Percentiles rank a stretch among this genome's conserved stretches.
Evolutionary conservation across 2,888 invertebrate species (phyloP).

Genomic region (Creontiades dilutus): DNA sequence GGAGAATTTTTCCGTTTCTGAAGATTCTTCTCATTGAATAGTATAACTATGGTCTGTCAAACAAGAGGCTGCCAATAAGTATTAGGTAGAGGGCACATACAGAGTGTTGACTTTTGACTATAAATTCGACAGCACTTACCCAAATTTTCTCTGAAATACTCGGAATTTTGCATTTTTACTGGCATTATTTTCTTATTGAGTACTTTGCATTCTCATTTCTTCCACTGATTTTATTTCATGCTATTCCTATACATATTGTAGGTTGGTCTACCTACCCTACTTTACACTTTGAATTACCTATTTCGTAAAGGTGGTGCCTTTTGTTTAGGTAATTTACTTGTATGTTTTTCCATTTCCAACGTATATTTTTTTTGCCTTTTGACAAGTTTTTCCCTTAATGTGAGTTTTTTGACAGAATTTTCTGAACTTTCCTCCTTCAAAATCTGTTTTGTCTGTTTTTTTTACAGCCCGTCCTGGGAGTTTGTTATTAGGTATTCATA

Average conservation of each 20-base stretch:
- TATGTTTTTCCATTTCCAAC: not conserved
- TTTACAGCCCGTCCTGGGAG: constrained; percentile 71
- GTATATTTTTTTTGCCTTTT: constrained; percentile 26
- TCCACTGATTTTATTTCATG: not conserved
- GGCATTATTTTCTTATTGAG: constrained; percentile 50
- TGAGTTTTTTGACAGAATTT: constrained; percentile 25
- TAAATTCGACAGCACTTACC: constrained; percentile 5
- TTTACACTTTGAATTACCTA: not conserved
- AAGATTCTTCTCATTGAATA: too few relatives aligned
- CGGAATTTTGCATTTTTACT: constrained; percentile 11
- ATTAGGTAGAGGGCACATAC: too few relatives aligned
- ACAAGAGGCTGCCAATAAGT: too few relatives aligned
- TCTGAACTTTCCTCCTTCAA: constrained; percentile 63
- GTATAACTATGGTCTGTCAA: too few relatives aligned
- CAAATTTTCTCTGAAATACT: not conserved
- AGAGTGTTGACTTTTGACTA: too few relatives aligned
- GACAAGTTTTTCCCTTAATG: constrained; percentile 15
- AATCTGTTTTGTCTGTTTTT: constrained; percentile 53
- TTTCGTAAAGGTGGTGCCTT: constrained; percentile 63
- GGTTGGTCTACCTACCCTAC: not conserved
- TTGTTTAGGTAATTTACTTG: not conserved
- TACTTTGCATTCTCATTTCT: not conserved
- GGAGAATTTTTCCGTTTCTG: too few relatives aligned
- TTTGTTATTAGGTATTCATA: constrained; percentile 68
- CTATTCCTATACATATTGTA: constrained; percentile 19